phyloP scores from a whole-genome alignment of 30 jellyfish, hydroid and myxozoan species.

The Pseudorhiza aurosa region DNA sequence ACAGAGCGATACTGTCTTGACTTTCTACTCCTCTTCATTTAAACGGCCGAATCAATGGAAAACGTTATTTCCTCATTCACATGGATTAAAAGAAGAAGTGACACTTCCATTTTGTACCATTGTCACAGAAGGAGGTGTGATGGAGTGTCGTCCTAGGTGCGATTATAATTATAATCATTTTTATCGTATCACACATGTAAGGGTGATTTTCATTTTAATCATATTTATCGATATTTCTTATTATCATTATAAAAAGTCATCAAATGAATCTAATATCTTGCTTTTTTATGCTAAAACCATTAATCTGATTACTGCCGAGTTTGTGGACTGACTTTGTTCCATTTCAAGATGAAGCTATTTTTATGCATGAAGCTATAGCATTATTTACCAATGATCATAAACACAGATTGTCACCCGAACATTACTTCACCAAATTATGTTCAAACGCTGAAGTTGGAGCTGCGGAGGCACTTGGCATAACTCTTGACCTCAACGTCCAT shows the following conservation, averaged over 20 bases:
- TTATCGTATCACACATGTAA: too few relatives aligned
- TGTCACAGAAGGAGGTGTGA: constrained; percentile 83
- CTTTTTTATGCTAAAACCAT: too few relatives aligned
- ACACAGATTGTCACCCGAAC: constrained; percentile 82
- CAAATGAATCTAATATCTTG: too few relatives aligned
- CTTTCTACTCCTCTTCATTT: constrained; percentile 51
- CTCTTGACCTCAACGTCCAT: constrained; percentile 79
- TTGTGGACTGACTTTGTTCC: too few relatives aligned
- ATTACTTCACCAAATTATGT: constrained; percentile 82
- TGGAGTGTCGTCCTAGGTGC: constrained; percentile 93
- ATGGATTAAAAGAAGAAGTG: constrained; percentile 66
- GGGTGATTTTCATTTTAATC: too few relatives aligned
- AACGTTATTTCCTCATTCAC: constrained; percentile 74
- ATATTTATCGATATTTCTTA: too few relatives aligned
- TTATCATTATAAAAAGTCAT: too few relatives aligned
- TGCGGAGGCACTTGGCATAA: constrained; percentile 84
- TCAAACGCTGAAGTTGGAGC: constrained; percentile 55
- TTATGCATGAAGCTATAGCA: too few relatives aligned
- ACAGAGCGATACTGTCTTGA: constrained; percentile 56
- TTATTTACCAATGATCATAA: too few relatives aligned
- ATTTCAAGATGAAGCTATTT: too few relatives aligned
- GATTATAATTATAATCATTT: too few relatives aligned
- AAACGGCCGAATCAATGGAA: constrained; percentile 74
- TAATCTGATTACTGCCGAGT: too few relatives aligned
- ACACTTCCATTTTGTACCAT: constrained; percentile 60